Evolutionary conservation across 2,797 vertebrate species (phyloP).

Genomic region (Aselliscus stoliczkanus): DNA sequence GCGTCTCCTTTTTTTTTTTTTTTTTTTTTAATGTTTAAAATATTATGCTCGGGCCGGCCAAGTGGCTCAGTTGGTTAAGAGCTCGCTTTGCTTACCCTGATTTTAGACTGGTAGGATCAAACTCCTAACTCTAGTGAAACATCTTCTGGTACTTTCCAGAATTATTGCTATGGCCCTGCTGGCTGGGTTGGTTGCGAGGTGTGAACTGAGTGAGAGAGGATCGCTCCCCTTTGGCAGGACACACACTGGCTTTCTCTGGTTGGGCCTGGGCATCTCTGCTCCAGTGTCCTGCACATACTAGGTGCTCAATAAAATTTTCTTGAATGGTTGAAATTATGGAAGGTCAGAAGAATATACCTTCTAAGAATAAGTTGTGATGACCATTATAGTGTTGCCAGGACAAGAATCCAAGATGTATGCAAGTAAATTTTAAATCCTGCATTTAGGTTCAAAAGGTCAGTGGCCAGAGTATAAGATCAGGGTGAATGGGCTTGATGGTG

Average conservation of each 20-base stretch:
- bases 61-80: too few species aligned
- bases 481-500: neutral
- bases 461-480: neutral
- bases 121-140: neutral
- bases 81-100: neutral
- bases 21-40: too few species aligned
- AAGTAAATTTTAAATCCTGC: neutral
- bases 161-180: fast-evolving
- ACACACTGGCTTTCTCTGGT: fast-evolving
- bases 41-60: too few species aligned
- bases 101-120: neutral
- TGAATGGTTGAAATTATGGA: neutral
- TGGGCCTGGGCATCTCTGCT: neutral
- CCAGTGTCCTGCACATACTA: neutral
- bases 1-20: too few species aligned
- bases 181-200: neutral
- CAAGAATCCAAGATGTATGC: too few species aligned
- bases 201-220: neutral
- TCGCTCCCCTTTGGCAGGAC: fast-evolving
- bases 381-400: neutral
- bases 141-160: neutral
- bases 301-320: neutral
- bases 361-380: neutral
- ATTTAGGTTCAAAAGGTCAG: neutral
- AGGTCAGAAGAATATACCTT: neutral